phyloP scores from a whole-genome alignment of 2,113 vertebrate species.

The Riparia riparia region DNA sequence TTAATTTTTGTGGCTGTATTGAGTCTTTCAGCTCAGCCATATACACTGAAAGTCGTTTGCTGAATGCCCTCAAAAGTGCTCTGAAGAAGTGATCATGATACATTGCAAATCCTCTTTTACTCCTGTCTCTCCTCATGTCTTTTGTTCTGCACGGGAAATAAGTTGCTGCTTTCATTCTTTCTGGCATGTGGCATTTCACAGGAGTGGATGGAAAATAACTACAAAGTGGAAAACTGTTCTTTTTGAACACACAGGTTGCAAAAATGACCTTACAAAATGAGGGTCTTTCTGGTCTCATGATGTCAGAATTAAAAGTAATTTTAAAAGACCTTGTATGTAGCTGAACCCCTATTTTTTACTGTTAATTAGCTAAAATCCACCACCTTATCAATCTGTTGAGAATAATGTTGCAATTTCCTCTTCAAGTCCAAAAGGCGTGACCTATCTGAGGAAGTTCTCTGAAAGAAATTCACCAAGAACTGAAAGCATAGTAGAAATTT shows the following conservation, averaged over 20 bases:
- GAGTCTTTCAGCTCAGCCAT: not conserved
- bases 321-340: not conserved
- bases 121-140: not conserved
- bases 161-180: not conserved
- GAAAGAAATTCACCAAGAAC: not conserved
- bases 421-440: not conserved
- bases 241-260: not conserved
- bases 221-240: not conserved
- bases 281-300: not conserved
- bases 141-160: not conserved
- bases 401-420: not conserved
- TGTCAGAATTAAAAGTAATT: not conserved
- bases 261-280: not conserved
- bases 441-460: not conserved
- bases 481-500: not conserved
- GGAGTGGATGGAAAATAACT: not conserved
- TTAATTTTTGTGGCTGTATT: not conserved
- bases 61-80: not conserved
- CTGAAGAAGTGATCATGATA: not conserved
- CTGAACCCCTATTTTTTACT: not conserved
- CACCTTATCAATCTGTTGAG: not conserved
- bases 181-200: not conserved
- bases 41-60: not conserved
- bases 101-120: not conserved
- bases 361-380: not conserved